Evolutionary conservation across 2,888 invertebrate genomes (phyloP).

Genomic region (Nymphalis urticae): DNA sequence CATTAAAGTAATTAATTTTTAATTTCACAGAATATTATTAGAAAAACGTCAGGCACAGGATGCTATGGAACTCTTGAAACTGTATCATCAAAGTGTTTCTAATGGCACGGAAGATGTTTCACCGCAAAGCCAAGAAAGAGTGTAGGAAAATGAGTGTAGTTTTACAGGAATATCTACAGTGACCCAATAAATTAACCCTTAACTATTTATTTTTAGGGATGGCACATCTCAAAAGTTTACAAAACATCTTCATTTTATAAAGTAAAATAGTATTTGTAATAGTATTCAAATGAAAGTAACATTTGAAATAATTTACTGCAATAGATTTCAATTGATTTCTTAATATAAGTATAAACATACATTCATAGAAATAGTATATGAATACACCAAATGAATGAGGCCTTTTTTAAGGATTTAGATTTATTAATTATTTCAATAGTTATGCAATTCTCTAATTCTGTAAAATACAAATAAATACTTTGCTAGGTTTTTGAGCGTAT

Average conservation of each 20-base stretch:
- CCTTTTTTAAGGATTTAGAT: constrained; percentile 59
- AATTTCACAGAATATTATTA: constrained; percentile 82
- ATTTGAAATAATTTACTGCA: constrained; percentile 20
- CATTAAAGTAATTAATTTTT: constrained; percentile 12
- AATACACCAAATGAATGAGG: constrained; percentile 68
- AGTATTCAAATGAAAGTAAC: background rate
- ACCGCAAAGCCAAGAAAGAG: constrained; percentile 73
- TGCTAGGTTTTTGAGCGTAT: constrained; percentile 22
- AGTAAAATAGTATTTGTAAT: background rate
- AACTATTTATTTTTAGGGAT: constrained; percentile 67
- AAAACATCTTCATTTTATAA: constrained; percentile 49
- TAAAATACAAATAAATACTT: constrained; percentile 19
- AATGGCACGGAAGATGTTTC: constrained; percentile 78
- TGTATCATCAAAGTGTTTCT: constrained; percentile 83
- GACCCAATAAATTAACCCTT: constrained; percentile 57
- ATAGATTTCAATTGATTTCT: constrained; percentile 14
- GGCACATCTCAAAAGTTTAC: constrained; percentile 79
- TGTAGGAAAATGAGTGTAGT: constrained; percentile 71
- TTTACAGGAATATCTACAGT: constrained; percentile 29
- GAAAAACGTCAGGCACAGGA: constrained; percentile 94
- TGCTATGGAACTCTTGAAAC: constrained; percentile 91
- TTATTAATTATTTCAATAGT: constrained; percentile 34
- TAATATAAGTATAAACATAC: constrained; percentile 26
- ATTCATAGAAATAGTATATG: constrained; percentile 30
- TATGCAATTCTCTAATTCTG: constrained; percentile 8